Conservation (phyloP, 2,888 invertebrate species). For the Cryptophagus acutangulus region DNA sequence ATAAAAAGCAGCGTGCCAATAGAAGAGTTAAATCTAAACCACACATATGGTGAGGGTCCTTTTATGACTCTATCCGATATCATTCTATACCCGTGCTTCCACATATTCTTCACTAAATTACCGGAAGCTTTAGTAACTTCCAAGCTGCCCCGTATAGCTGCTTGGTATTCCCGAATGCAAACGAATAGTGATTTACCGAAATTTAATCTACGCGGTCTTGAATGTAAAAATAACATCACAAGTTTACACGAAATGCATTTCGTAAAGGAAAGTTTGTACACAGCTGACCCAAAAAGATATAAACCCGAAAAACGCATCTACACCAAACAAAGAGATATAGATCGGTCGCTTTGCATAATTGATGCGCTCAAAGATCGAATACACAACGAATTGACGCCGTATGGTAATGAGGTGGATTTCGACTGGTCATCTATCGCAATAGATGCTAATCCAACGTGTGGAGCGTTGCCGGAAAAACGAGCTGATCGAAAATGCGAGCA, state of each 20-base stretch:
- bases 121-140: constrained; percentile 21
- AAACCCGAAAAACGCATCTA: constrained; percentile 68
- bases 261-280: constrained; percentile 65
- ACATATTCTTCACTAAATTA: constrained; percentile 53
- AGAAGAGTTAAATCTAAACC: constrained; percentile 55
- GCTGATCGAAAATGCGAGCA: constrained; percentile 78
- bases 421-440: constrained; percentile 70
- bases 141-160: constrained; percentile 57
- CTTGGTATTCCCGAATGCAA: constrained; percentile 57
- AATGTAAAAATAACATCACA: no score
- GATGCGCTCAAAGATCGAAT: constrained; percentile 49
- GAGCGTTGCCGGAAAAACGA: constrained; percentile 71
- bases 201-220: no score
- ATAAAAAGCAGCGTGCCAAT: constrained; percentile 51
- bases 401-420: constrained; percentile 49
- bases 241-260: constrained; percentile 39
- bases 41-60: constrained; percentile 79
- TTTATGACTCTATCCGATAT: constrained; percentile 79
- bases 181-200: constrained; percentile 15
- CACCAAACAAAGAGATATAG: constrained; percentile 73
- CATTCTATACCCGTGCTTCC: constrained; percentile 68
- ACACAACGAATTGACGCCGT: constrained; percentile 40
- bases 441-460: constrained; percentile 71
- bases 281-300: constrained; percentile 71
- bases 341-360: constrained; percentile 53